phyloP scores from a whole-genome alignment of 2,797 vertebrate genomes.

The Pangasius sanitwongsei region DNA sequence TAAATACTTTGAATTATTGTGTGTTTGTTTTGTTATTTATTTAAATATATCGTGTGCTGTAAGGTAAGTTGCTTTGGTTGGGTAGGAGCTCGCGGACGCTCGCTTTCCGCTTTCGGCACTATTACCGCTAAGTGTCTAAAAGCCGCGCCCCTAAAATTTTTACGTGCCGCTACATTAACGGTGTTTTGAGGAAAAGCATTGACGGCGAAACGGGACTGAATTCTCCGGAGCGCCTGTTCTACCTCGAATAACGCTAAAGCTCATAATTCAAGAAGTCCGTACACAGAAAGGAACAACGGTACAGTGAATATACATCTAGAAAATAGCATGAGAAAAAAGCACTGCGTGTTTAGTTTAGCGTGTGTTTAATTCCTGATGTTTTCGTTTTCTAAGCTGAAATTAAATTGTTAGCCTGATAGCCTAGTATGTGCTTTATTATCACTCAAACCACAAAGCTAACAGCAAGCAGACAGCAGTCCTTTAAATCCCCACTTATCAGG shows the following conservation, averaged over 20 bases:
- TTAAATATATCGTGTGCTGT: background rate
- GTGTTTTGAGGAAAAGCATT: background rate
- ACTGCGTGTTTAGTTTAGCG: background rate
- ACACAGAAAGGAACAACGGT: slow-evolving; percentile 24
- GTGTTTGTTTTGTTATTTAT: background rate
- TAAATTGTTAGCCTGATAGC: background rate
- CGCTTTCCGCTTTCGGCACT: background rate
- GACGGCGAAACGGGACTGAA: background rate
- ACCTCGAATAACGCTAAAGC: background rate
- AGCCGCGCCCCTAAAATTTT: background rate
- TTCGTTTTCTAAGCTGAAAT: background rate
- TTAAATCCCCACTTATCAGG: background rate
- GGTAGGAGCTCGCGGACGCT: background rate
- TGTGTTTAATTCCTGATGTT: background rate
- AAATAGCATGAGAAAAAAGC: background rate
- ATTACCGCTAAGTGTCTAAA: slow-evolving; percentile 13
- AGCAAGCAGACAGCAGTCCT: background rate
- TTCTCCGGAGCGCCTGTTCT: background rate
- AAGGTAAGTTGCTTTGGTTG: background rate
- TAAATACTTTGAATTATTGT: too few relatives aligned
- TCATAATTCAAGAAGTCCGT: background rate
- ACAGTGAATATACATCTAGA: background rate
- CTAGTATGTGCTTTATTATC: background rate
- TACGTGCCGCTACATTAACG: background rate
- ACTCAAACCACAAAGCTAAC: background rate